Conservation (phyloP, 2,113 vertebrate species). For the Ranitomeya variabilis region DNA sequence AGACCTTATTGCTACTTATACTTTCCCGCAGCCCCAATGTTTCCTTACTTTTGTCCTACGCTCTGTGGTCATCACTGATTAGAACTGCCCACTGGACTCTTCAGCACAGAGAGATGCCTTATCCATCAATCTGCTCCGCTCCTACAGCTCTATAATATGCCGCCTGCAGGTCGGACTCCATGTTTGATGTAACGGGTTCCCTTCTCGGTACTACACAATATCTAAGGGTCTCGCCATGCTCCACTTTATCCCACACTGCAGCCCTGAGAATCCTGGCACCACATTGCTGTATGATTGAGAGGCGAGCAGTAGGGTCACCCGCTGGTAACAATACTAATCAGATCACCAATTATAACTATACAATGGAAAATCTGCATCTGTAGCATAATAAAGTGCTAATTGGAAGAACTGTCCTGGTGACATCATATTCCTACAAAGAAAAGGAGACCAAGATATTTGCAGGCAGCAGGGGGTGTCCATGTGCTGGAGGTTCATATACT, state of each 20-base stretch:
- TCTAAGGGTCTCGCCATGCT: background rate
- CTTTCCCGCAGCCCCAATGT: too few relatives aligned
- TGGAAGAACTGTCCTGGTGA: constrained; percentile 5
- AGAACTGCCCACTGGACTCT: too few relatives aligned
- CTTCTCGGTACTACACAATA: background rate
- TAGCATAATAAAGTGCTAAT: constrained; percentile 34
- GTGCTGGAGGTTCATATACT: too few relatives aligned
- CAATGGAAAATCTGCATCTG: constrained; percentile 1
- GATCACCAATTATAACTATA: constrained; percentile 10
- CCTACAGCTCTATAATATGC: too few relatives aligned
- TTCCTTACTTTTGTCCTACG: too few relatives aligned
- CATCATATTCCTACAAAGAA: background rate
- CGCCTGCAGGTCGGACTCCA: too few relatives aligned
- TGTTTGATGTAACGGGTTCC: too few relatives aligned
- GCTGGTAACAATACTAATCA: background rate
- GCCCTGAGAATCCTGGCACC: background rate
- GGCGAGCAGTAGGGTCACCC: background rate
- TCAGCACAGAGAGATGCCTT: too few relatives aligned
- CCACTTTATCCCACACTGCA: background rate
- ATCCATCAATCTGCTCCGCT: too few relatives aligned
- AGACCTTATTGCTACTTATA: too few relatives aligned
- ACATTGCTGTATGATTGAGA: background rate
- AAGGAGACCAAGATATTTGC: constrained; percentile 15
- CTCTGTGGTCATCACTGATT: too few relatives aligned
- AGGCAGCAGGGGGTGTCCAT: constrained; percentile 4